Evolutionary conservation across 2,888 invertebrate species (phyloP).

Genomic region (Macrophya alboannulata): DNA sequence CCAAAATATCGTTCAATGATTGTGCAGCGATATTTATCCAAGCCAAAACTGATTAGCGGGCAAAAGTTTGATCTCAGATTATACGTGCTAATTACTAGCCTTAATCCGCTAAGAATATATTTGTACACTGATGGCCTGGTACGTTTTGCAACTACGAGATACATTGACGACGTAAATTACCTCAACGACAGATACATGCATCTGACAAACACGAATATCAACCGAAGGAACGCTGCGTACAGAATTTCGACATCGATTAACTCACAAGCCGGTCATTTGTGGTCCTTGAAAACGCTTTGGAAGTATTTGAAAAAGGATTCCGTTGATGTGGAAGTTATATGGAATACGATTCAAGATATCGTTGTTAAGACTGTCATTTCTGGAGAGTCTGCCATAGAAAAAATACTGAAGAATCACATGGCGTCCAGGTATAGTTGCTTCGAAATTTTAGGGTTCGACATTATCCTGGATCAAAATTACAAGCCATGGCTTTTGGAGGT

Average conservation of each 20-base stretch:
- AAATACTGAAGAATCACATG: conserved; percentile 65
- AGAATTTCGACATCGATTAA: conserved; percentile 69
- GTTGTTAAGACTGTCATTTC: conserved; percentile 95
- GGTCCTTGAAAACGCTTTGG: conserved; percentile 65
- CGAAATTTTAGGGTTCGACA: conserved; percentile 96
- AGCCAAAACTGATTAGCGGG: conserved; percentile 92
- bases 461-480: conserved; percentile 92
- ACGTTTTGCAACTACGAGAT: conserved; percentile 94
- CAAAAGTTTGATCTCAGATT: conserved; percentile 97
- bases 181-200: conserved; percentile 93
- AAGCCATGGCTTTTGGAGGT: conserved; percentile 95
- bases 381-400: conserved; percentile 83
- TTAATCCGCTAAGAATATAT: conserved; percentile 94
- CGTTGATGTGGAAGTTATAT: conserved; percentile 88
- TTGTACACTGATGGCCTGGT: conserved; percentile 96
- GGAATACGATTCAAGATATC: conserved; percentile 91
- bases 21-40: conserved; percentile 91
- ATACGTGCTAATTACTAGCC: conserved; percentile 95
- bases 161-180: conserved; percentile 87
- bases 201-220: conserved; percentile 67
- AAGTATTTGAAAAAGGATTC: conserved; percentile 85
- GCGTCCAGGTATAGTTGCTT: conserved; percentile 91
- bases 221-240: conserved; percentile 58
- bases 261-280: conserved; percentile 75
- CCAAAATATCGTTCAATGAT: conserved; percentile 93